Conservation (phyloP, 2,113 vertebrate species). For the Ardeotis arabs region DNA sequence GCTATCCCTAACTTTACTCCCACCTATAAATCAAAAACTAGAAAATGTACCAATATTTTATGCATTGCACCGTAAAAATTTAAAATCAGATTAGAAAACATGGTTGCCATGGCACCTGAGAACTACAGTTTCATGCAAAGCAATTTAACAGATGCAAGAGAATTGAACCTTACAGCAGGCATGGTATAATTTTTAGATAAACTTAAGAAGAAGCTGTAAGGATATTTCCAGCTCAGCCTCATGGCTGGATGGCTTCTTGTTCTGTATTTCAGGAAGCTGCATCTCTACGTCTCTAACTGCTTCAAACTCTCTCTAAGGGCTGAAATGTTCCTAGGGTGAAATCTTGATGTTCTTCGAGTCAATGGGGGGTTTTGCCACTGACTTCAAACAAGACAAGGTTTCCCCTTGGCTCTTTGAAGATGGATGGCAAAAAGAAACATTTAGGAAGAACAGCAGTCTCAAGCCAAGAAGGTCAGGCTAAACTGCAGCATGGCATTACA, state of each 20-base stretch:
- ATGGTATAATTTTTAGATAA: constrained; percentile 37
- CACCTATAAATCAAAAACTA: constrained; percentile 48
- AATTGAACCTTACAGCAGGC: constrained; percentile 46
- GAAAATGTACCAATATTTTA: constrained; percentile 45
- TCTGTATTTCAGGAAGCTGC: neutral
- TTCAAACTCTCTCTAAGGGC: neutral
- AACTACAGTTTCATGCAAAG: constrained; percentile 71
- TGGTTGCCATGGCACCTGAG: constrained; percentile 67
- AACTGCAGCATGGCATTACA: neutral
- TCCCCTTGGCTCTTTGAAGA: constrained; percentile 19
- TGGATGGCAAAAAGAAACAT: neutral
- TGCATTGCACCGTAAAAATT: constrained; percentile 43
- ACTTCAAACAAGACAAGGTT: constrained; percentile 27
- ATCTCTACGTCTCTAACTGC: neutral
- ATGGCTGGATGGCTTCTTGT: neutral
- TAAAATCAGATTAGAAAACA: constrained; percentile 67
- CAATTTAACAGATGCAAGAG: constrained; percentile 60
- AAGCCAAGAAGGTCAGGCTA: constrained; percentile 26
- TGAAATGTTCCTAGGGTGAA: neutral
- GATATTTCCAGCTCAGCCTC: neutral
- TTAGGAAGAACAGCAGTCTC: neutral
- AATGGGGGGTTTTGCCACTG: constrained; percentile 9
- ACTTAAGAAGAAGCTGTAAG: constrained; percentile 30
- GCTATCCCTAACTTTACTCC: constrained; percentile 23
- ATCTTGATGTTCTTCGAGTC: neutral